These are phyloP conservation scores for Drosophila kambysellisi DNA, from an alignment of 2,888 invertebrate species.

Conservation along the genomic window DNA sequence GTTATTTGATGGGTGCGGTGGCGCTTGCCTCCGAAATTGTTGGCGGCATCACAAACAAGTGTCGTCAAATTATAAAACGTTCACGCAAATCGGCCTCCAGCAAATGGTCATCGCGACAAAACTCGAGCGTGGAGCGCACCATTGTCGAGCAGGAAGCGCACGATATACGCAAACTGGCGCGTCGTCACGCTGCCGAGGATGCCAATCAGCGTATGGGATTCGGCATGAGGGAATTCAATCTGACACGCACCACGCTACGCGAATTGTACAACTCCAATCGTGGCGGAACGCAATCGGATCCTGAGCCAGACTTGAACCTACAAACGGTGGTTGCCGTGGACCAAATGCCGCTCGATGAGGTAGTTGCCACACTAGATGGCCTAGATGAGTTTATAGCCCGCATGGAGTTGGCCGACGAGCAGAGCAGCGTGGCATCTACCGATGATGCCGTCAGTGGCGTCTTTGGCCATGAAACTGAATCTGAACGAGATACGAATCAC, in stretches of 20 bases:
- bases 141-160: slow-evolving; percentile 56
- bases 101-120: slow-evolving; percentile 73
- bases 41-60: slow-evolving; percentile 89
- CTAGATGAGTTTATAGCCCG: slow-evolving; percentile 65
- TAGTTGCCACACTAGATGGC: slow-evolving; percentile 38
- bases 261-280: slow-evolving; percentile 74
- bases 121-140: slow-evolving; percentile 58
- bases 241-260: slow-evolving; percentile 81
- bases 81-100: slow-evolving; percentile 74
- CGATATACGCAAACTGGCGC: slow-evolving; percentile 57
- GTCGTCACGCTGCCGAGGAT: slow-evolving; percentile 61
- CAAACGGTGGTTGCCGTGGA: background rate
- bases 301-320: background rate
- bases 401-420: slow-evolving; percentile 20
- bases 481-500: background rate
- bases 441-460: slow-evolving; percentile 21
- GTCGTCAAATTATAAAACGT: slow-evolving; percentile 84
- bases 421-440: slow-evolving; percentile 1
- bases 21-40: slow-evolving; percentile 90
- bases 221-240: slow-evolving; percentile 81
- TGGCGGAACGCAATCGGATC: background rate
- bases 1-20: slow-evolving; percentile 88
- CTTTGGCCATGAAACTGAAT: slow-evolving; percentile 42
- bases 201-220: slow-evolving; percentile 68
- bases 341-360: slow-evolving; percentile 30